A percentile compares a stretch with the other conserved stretches of the same genome.
Evolutionary conservation across 2,888 invertebrate species (phyloP).

Genomic region (Meiosimyza platycephala): DNA sequence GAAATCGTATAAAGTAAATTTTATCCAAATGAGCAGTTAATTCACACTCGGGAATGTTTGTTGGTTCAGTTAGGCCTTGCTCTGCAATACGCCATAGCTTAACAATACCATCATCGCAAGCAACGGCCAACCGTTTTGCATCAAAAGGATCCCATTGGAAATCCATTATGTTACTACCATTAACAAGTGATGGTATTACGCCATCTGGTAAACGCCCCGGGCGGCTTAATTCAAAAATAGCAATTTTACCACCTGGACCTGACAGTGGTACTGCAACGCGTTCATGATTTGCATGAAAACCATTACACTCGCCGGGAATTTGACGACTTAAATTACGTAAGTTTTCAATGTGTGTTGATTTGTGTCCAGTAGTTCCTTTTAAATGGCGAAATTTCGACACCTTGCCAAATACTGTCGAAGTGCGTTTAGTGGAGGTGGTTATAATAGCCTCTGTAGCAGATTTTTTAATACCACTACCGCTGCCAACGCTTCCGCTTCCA

Average conservation of each 20-base stretch:
- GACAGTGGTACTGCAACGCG: slow-evolving; percentile 91
- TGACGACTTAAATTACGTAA: slow-evolving; percentile 90
- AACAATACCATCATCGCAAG: slow-evolving; percentile 89
- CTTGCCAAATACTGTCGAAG: slow-evolving; percentile 87
- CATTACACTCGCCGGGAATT: slow-evolving; percentile 94
- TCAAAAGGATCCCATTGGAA: slow-evolving; percentile 96
- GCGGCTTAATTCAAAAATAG: slow-evolving; percentile 84
- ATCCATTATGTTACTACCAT: slow-evolving; percentile 90
- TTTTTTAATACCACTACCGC: slow-evolving; percentile 56
- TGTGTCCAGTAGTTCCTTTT: slow-evolving; percentile 90
- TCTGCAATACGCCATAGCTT: slow-evolving; percentile 84
- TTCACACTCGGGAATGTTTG: slow-evolving; percentile 78
- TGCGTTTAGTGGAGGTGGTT: slow-evolving; percentile 79
- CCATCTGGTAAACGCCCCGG: slow-evolving; percentile 83
- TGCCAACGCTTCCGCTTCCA: slow-evolving; percentile 45
- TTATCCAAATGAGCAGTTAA: slow-evolving; percentile 88
- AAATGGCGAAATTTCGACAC: slow-evolving; percentile 94
- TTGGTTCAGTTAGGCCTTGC: slow-evolving; percentile 78
- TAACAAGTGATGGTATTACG: slow-evolving; percentile 87
- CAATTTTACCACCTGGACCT: slow-evolving; percentile 91
- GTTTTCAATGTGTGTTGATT: slow-evolving; percentile 92
- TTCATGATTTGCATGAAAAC: slow-evolving; percentile 88
- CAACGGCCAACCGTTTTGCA: slow-evolving; percentile 81
- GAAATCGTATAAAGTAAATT: slow-evolving; percentile 90
- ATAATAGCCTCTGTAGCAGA: slow-evolving; percentile 68